Conservation (phyloP, 2,797 vertebrate species). For the Hafferia zeledoni region DNA sequence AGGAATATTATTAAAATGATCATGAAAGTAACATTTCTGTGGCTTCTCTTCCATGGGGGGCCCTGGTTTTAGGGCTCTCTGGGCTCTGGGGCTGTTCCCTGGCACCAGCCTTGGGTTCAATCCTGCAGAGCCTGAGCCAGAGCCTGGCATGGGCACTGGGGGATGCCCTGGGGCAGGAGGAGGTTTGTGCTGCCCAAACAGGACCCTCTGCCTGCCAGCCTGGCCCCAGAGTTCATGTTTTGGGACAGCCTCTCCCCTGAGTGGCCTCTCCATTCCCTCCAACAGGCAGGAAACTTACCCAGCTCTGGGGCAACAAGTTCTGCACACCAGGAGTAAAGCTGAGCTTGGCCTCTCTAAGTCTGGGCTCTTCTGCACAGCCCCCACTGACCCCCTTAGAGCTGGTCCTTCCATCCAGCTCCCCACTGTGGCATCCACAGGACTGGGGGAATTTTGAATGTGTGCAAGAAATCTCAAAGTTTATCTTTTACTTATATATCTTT, state of each 20-base stretch:
- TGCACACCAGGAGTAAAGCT: not conserved
- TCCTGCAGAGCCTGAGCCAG: not conserved
- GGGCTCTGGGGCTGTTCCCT: not conserved
- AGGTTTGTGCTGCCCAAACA: fast-evolving
- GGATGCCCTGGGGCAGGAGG: not conserved
- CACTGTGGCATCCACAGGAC: not conserved
- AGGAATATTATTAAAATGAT: constrained; percentile 51
- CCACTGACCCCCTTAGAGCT: not conserved
- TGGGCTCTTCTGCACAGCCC: not conserved
- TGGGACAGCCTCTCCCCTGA: not conserved
- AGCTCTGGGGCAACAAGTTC: not conserved
- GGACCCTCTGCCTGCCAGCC: not conserved
- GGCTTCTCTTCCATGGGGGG: constrained; percentile 41
- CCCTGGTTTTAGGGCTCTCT: not conserved
- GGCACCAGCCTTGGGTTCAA: not conserved
- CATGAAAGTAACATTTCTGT: constrained; percentile 48
- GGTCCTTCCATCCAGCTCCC: not conserved
- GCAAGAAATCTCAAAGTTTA: not conserved
- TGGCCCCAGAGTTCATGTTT: not conserved
- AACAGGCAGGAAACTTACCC: not conserved
- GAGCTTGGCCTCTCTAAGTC: not conserved
- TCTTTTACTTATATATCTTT: not conserved
- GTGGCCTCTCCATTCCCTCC: not conserved
- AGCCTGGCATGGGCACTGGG: fast-evolving
- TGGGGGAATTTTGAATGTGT: not conserved